Conservation (phyloP, 2,888 invertebrate genomes). For the Boloria euphrosyne region DNA sequence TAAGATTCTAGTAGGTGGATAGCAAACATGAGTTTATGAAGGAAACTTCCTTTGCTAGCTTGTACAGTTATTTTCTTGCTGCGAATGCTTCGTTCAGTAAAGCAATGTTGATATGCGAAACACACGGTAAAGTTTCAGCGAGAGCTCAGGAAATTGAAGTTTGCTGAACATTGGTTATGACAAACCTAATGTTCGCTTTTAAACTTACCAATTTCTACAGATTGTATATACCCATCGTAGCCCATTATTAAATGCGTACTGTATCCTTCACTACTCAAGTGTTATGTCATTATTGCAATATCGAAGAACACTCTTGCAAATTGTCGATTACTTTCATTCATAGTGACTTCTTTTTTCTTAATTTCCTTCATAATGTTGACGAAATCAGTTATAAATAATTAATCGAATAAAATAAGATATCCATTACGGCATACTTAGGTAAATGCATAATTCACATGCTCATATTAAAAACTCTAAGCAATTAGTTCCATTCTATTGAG, state of each 20-base stretch:
- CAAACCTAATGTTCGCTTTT: conserved; percentile 37
- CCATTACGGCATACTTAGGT: too few relatives aligned
- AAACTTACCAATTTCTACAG: conserved; percentile 29
- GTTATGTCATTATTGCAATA: too few relatives aligned
- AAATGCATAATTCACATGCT: too few relatives aligned
- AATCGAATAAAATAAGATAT: too few relatives aligned
- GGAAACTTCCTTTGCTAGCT: conserved; percentile 40
- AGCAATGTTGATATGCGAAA: conserved; percentile 44
- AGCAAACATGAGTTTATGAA: conserved; percentile 45
- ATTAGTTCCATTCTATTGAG: too few relatives aligned
- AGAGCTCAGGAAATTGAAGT: conserved; percentile 42
- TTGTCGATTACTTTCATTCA: too few relatives aligned
- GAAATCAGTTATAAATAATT: too few relatives aligned
- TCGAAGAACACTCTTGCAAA: too few relatives aligned
- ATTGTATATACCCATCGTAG: conserved; percentile 23
- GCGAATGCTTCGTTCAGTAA: conserved; percentile 38
- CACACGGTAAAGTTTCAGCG: conserved; percentile 40
- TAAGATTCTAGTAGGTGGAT: conserved; percentile 43
- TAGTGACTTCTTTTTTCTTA: too few relatives aligned
- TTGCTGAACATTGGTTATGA: conserved; percentile 39
- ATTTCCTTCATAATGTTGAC: too few relatives aligned
- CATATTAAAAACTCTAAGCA: too few relatives aligned
- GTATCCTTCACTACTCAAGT: too few relatives aligned
- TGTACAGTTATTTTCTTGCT: conserved; percentile 42
- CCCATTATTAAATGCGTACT: not conserved